Evolutionary conservation across 2,113 vertebrate genomes (phyloP).

Genomic region (Upupa epops): DNA sequence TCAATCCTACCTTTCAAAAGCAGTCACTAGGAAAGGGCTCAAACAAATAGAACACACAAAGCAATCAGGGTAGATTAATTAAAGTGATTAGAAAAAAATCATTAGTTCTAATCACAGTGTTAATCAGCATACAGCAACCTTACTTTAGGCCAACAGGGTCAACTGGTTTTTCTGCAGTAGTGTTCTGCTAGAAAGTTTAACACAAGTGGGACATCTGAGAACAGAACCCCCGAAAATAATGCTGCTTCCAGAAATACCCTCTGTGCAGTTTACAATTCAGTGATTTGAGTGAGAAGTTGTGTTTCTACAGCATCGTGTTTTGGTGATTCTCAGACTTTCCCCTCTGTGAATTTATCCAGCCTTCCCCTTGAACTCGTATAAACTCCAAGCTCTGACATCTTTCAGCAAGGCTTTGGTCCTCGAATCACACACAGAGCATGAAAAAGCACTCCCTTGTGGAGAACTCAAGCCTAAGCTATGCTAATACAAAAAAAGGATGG

Average conservation of each 20-base stretch:
- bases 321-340: neutral
- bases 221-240: neutral
- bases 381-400: neutral
- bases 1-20: neutral
- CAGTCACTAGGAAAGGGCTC: neutral
- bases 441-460: neutral
- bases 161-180: neutral
- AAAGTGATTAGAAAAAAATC: neutral
- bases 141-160: neutral
- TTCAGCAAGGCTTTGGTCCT: neutral
- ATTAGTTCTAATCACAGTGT: neutral
- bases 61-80: neutral
- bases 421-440: fast-evolving
- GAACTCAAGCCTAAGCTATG: neutral
- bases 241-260: neutral
- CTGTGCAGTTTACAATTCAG: neutral
- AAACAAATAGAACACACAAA: neutral
- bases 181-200: neutral
- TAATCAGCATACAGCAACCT: neutral
- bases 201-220: neutral
- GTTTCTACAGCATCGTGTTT: neutral
- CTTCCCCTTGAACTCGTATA: neutral
- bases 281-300: neutral
- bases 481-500: neutral
- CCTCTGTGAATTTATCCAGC: neutral